These are phyloP conservation scores for Gryllus longicercus DNA, from an alignment of 2,888 invertebrate species.

Conservation along the genomic window DNA sequence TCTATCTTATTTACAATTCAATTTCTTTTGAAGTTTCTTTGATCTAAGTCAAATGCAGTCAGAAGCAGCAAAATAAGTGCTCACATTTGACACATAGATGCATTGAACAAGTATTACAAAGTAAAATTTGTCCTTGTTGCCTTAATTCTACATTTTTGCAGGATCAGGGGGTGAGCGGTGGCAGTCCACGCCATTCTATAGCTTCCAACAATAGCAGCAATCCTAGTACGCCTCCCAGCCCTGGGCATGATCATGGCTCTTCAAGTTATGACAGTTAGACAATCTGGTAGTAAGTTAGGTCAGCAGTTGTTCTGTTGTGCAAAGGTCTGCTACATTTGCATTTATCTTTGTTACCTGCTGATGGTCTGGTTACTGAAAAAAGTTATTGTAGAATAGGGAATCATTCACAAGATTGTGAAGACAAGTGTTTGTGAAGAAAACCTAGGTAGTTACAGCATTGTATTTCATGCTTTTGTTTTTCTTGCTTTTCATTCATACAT, in stretches of 20 bases:
- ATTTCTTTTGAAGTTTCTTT: too few relatives aligned
- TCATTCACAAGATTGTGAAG: neutral
- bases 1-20: too few relatives aligned
- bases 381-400: neutral
- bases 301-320: conserved; percentile 17
- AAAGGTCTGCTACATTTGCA: conserved; percentile 17
- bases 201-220: conserved; percentile 72
- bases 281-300: conserved; percentile 20
- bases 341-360: conserved; percentile 17
- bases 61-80: neutral
- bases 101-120: conserved; percentile 7
- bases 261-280: conserved; percentile 64
- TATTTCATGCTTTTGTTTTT: neutral
- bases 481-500: neutral
- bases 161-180: conserved; percentile 45
- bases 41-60: too few relatives aligned
- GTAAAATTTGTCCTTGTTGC: neutral
- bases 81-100: neutral
- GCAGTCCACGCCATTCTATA: conserved; percentile 67
- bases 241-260: conserved; percentile 63
- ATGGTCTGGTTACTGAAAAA: conserved; percentile 17
- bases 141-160: conserved; percentile 24
- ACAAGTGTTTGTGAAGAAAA: conserved; percentile 17
- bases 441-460: conserved; percentile 1
- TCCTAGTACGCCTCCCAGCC: conserved; percentile 68